Conservation (phyloP, 2,113 vertebrate genomes). For the Antechinus stuartii region DNA sequence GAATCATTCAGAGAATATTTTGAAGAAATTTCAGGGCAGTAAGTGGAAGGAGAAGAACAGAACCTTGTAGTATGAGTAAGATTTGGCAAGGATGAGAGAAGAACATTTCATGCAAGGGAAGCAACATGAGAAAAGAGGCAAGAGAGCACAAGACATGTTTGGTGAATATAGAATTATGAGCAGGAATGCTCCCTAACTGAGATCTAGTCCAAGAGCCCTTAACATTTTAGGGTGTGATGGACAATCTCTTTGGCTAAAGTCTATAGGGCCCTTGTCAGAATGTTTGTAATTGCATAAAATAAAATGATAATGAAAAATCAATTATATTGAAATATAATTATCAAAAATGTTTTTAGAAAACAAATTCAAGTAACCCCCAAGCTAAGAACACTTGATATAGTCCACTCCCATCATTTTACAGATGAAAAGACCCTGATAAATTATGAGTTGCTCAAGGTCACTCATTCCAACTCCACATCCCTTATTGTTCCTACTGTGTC, state of each 20-base stretch:
- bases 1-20: constrained; percentile 4
- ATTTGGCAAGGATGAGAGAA: neutral
- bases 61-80: neutral
- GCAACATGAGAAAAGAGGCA: neutral
- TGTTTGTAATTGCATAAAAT: neutral
- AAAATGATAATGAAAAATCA: neutral
- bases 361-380: neutral
- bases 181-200: neutral
- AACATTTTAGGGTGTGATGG: neutral
- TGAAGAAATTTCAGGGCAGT: neutral
- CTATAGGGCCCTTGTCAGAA: neutral
- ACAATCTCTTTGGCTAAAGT: neutral
- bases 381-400: neutral
- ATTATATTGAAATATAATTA: neutral
- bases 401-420: neutral
- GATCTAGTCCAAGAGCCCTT: neutral
- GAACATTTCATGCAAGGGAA: neutral
- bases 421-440: neutral
- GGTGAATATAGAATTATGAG: neutral
- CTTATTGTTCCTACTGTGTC: neutral
- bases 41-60: neutral
- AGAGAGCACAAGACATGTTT: neutral
- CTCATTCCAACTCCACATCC: neutral
- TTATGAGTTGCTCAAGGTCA: neutral
- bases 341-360: neutral